Percentiles rank a stretch among this genome's conserved stretches.
phyloP scores from a whole-genome alignment of 2,888 invertebrate genomes.

The Argyresthia albistria region DNA sequence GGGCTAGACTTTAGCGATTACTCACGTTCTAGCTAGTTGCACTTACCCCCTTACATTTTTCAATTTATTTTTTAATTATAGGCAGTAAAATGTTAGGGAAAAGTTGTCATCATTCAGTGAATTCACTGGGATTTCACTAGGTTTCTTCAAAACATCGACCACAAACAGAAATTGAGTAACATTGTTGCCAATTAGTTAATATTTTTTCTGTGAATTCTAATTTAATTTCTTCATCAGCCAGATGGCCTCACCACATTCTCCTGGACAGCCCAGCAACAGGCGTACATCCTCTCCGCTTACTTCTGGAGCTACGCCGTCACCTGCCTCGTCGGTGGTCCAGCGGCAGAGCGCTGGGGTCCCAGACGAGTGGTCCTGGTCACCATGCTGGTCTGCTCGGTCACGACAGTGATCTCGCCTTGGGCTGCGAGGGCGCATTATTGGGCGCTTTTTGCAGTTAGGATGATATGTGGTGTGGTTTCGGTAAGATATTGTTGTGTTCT shows the following conservation, averaged over 20 bases:
- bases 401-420: neutral
- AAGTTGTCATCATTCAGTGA: too few relatives aligned
- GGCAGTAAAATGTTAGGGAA: too few relatives aligned
- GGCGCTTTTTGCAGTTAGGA: neutral
- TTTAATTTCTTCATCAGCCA: too few relatives aligned
- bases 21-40: too few relatives aligned
- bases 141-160: too few relatives aligned
- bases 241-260: neutral
- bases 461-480: neutral
- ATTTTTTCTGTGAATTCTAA: too few relatives aligned
- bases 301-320: conserved; percentile 44
- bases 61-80: too few relatives aligned
- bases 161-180: too few relatives aligned
- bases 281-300: neutral
- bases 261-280: neutral
- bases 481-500: neutral
- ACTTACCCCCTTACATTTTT: too few relatives aligned
- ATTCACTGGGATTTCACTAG: too few relatives aligned
- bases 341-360: neutral
- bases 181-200: too few relatives aligned
- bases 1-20: too few relatives aligned
- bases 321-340: conserved; percentile 44
- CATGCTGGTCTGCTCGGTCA: neutral
- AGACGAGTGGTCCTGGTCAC: neutral
- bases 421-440: neutral